Evolutionary conservation across 2,797 vertebrate genomes (phyloP).

Genomic region (Schizopygopsis pylzovi): DNA sequence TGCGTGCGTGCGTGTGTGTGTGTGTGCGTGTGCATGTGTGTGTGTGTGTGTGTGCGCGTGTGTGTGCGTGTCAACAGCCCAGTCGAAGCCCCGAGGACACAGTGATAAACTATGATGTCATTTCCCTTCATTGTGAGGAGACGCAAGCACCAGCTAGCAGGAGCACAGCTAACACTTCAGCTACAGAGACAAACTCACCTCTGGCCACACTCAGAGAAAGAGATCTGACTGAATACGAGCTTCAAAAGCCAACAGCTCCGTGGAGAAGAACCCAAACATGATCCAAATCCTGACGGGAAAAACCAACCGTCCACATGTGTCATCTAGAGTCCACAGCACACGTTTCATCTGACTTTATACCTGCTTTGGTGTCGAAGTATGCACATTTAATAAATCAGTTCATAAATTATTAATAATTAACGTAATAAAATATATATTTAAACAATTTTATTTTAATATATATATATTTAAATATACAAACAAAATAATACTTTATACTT

Average conservation of each 20-base stretch:
- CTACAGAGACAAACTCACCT: background rate
- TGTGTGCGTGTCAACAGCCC: conserved; percentile 1
- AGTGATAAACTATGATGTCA: conserved; percentile 53
- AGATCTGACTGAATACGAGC: conserved; percentile 19
- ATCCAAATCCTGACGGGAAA: background rate
- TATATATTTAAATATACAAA: no score
- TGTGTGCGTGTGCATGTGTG: background rate
- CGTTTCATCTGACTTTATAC: no score
- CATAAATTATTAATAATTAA: no score
- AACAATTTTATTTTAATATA: no score
- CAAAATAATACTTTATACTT: no score
- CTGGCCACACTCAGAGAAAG: background rate
- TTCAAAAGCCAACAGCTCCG: background rate
- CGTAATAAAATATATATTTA: no score
- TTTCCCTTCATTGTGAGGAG: conserved; percentile 54
- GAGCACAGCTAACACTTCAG: background rate
- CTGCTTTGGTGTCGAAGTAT: background rate
- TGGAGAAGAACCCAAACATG: background rate
- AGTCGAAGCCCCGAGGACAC: conserved; percentile 42
- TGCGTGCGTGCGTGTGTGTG: background rate
- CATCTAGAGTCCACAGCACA: background rate
- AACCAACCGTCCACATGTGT: background rate
- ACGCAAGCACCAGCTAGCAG: background rate
- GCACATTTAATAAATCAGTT: background rate
- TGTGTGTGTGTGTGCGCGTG: background rate